phyloP scores from a whole-genome alignment of 2,888 invertebrate species.

The Drosophila meridiana region DNA sequence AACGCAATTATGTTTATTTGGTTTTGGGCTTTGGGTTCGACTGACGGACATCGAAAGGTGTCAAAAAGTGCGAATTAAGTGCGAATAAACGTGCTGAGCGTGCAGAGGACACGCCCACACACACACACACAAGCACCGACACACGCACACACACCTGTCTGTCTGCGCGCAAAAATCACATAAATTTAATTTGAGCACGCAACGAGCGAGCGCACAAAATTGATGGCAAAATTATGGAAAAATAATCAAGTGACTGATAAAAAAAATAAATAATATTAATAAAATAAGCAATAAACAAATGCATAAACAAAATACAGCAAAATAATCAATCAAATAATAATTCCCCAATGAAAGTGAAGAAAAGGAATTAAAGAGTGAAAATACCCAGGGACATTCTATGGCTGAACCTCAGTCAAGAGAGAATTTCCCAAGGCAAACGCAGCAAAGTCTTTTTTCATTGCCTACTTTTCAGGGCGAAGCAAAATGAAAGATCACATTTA shows the following conservation, averaged over 20 bases:
- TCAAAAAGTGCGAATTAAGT: slow-evolving; percentile 80
- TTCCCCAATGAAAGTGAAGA: background rate
- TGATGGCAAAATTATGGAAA: slow-evolving; percentile 55
- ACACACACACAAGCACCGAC: slow-evolving; percentile 33
- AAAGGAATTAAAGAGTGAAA: background rate
- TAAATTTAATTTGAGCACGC: slow-evolving; percentile 70
- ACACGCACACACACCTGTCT: slow-evolving; percentile 44
- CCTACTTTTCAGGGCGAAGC: slow-evolving; percentile 30
- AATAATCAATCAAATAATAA: background rate
- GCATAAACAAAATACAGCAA: background rate
- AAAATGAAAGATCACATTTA: background rate
- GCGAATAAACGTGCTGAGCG: slow-evolving; percentile 80
- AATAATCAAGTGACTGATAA: slow-evolving; percentile 42
- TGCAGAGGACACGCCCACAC: slow-evolving; percentile 57
- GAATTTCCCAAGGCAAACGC: background rate
- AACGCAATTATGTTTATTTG: slow-evolving; percentile 63
- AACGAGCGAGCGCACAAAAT: slow-evolving; percentile 40
- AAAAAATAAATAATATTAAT: slow-evolving; percentile 16
- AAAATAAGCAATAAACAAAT: slow-evolving; percentile 5
- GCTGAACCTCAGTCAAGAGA: background rate
- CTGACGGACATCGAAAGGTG: slow-evolving; percentile 67
- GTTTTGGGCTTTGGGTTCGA: slow-evolving; percentile 49
- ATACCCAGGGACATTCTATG: background rate
- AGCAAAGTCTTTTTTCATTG: background rate
- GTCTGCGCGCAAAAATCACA: slow-evolving; percentile 65